phyloP scores from a whole-genome alignment of 2,888 invertebrate species.

The Caenorhabditis sp. region DNA sequence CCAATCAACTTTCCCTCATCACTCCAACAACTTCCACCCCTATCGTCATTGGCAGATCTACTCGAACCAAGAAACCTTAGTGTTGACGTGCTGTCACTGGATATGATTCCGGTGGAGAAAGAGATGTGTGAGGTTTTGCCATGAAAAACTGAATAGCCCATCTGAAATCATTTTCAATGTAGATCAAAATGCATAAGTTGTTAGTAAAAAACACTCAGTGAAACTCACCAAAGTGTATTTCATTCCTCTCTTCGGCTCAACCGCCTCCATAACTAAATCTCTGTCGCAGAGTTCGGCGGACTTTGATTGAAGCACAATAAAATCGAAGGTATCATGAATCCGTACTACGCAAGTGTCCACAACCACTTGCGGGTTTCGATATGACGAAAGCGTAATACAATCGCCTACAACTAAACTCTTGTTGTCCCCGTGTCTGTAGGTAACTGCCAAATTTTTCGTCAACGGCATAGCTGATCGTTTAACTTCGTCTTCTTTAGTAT shows the following conservation, averaged over 20 bases:
- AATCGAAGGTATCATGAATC: slow-evolving; percentile 50
- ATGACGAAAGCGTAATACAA: slow-evolving; percentile 55
- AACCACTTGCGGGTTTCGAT: slow-evolving; percentile 58
- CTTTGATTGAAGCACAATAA: slow-evolving; percentile 48
- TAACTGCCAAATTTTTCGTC: slow-evolving; percentile 52
- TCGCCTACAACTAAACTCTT: slow-evolving; percentile 48
- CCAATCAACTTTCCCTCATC: slow-evolving; percentile 56
- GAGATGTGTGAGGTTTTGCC: slow-evolving; percentile 50
- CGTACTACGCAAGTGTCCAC: slow-evolving; percentile 48
- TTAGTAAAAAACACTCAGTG: slow-evolving; percentile 22
- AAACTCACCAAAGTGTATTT: slow-evolving; percentile 45
- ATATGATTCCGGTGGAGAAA: slow-evolving; percentile 48
- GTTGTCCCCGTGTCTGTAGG: slow-evolving; percentile 59
- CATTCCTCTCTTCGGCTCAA: slow-evolving; percentile 43
- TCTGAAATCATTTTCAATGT: slow-evolving; percentile 60
- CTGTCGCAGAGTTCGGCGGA: slow-evolving; percentile 41
- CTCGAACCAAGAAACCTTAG: slow-evolving; percentile 49
- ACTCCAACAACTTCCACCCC: slow-evolving; percentile 56
- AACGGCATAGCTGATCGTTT: slow-evolving; percentile 59
- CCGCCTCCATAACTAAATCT: slow-evolving; percentile 48
- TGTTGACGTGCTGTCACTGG: slow-evolving; percentile 43
- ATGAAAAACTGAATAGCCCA: slow-evolving; percentile 53
- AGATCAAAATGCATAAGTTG: slow-evolving; percentile 45
- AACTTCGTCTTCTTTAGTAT: slow-evolving; percentile 58
- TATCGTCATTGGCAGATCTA: slow-evolving; percentile 37